These are phyloP conservation scores for Cynocephalus volans DNA, from an alignment of 2,113 vertebrate genomes.

Conservation along the genomic window DNA sequence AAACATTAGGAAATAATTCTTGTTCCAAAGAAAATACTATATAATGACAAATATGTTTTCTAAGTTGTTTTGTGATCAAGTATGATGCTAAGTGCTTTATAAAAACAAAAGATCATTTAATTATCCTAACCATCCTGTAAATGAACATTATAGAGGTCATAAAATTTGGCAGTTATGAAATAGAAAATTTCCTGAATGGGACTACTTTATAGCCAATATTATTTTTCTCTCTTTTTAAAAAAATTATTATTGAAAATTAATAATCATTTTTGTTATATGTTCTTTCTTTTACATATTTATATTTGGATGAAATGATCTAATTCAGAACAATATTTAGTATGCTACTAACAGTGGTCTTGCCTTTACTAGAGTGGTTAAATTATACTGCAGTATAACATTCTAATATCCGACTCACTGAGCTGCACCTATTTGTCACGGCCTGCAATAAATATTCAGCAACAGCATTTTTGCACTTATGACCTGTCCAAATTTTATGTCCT, in stretches of 20 bases:
- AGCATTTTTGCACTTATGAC: not conserved
- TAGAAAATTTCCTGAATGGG: not conserved
- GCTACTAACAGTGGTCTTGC: not conserved
- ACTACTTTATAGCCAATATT: not conserved
- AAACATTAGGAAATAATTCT: not conserved
- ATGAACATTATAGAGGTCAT: not conserved
- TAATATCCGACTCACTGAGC: not conserved
- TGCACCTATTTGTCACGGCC: not conserved
- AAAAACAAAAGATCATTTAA: not conserved
- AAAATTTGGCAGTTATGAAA: not conserved
- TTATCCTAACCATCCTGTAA: not conserved
- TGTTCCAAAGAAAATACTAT: not conserved
- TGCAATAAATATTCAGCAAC: not conserved
- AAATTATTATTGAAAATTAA: not conserved
- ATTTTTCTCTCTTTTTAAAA: not conserved
- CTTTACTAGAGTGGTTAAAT: not conserved
- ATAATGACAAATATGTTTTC: not conserved
- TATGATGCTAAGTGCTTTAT: not conserved
- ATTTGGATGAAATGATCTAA: not conserved
- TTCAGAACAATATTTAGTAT: conserved; percentile 2
- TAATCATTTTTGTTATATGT: not conserved
- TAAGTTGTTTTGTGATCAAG: not conserved
- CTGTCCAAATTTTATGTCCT: conserved; percentile 25
- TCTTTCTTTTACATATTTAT: not conserved
- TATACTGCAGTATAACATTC: not conserved